Evolutionary conservation across 2,113 vertebrate species (phyloP).

Genomic region (Leptobrachium ailaonicum): DNA sequence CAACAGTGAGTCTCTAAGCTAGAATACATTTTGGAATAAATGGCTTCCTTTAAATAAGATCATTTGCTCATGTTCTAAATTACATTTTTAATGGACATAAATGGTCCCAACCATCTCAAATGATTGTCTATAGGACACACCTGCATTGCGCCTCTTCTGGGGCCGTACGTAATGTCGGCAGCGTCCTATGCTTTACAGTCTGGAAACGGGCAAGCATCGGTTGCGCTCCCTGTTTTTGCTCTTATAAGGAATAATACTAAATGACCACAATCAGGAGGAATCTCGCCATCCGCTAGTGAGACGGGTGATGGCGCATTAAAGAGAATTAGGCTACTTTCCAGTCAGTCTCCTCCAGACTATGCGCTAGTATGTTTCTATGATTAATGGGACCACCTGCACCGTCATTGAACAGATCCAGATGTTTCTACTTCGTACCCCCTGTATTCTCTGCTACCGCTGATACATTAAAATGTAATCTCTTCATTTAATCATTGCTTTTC

Average conservation of each 20-base stretch:
- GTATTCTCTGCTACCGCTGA: not conserved
- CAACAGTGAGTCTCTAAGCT: too few species aligned
- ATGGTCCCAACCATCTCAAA: too few species aligned
- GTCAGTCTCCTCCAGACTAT: conserved; percentile 7
- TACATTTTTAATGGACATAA: too few species aligned
- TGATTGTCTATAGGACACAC: too few species aligned
- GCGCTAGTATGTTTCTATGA: conserved; percentile 11
- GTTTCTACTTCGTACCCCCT: not conserved
- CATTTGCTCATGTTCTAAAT: too few species aligned
- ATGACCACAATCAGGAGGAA: conserved; percentile 15
- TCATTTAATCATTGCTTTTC: not conserved
- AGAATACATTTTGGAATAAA: too few species aligned
- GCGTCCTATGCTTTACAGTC: not conserved
- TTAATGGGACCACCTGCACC: conserved; percentile 41
- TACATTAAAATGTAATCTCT: not conserved
- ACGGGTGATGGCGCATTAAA: not conserved
- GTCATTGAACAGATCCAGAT: conserved; percentile 34
- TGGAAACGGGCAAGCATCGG: not conserved
- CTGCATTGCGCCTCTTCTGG: too few species aligned
- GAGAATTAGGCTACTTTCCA: conserved; percentile 21
- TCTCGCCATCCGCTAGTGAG: not conserved
- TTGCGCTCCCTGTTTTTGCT: not conserved
- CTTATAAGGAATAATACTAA: conserved; percentile 4
- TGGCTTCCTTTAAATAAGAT: too few species aligned
- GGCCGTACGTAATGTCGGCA: not conserved